Evolutionary conservation across 2,888 invertebrate genomes (phyloP), one percentile per base, ranked within the genome.

Genomic region (Ophraella communa): DNA sequence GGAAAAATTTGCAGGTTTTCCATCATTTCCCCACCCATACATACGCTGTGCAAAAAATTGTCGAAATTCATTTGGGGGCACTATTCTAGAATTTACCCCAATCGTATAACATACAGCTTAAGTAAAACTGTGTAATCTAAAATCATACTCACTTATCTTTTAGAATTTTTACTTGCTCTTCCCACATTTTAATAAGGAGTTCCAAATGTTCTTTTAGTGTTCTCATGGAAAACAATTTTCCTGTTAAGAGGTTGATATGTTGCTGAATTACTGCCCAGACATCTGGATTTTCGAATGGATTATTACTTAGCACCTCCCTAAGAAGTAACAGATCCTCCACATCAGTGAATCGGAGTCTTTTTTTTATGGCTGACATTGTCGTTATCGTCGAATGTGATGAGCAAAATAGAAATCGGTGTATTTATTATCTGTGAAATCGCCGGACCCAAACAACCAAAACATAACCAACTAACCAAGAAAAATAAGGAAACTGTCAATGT

Each of bases 181-280:
- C 8, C 11, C 33, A 33, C 33, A 42, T 14, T 17, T 42, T 17
- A 18, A 42, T 17, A 42, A 17, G 7, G 17, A 14, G 14, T 18
- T 42, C 42, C 42, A 42, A 17, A 17, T 69, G 69, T 42, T 69
- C 69, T 53, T 69, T 69, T 45, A 66, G 62, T 5, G 69, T 65
- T 30, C 65, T 20, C 35, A 67, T 44, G 4, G 66, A 65, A 51
- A 69, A 66, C 1, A 60, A 61, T 4, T 63, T 56, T 44, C 62
- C 62, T 24, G 64, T 61, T 56, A 59, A 59, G 27, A 59, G 57
- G 11, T 66, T 62, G 24, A 68, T 64, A 35, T 68, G 64, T 62
- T 68, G 66, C 45, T 66, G 64, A 8, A 68, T 51, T 23, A 60
- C 60, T 42, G n/a, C 55, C 68, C 68, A 68, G 51, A 58, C 54